Conservation (phyloP, 1,140 invertebrate genomes). For the Drosophila dunni region DNA sequence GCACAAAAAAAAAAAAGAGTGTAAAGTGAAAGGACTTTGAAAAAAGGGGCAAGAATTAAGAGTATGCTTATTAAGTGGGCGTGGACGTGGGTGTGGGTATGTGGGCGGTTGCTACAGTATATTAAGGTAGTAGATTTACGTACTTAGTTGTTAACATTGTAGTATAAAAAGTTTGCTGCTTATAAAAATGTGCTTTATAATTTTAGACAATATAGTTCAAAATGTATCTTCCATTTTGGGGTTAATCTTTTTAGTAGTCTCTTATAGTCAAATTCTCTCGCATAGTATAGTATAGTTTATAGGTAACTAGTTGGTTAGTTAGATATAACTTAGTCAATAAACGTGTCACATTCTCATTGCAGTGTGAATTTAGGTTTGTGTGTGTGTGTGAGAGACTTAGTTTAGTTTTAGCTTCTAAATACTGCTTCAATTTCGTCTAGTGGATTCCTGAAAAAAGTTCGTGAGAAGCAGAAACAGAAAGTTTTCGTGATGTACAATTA, state of each 20-base stretch:
- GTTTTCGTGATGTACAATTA: constrained; percentile 61
- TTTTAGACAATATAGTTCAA: constrained; percentile 45
- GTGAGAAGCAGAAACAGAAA: constrained; percentile 74
- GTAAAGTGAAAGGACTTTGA: constrained; percentile 62
- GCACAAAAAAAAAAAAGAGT: constrained; percentile 49
- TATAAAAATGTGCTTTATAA: constrained; percentile 41
- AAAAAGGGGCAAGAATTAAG: constrained; percentile 52
- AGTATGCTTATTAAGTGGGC: constrained; percentile 60
- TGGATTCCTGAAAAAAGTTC: constrained; percentile 82
- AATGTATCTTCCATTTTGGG: constrained; percentile 39
- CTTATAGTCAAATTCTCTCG: constrained; percentile 69
- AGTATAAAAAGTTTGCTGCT: constrained; percentile 39
- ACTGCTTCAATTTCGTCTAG: constrained; percentile 85
- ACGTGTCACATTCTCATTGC: constrained; percentile 71
- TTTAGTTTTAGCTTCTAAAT: constrained; percentile 84
- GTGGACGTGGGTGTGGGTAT: constrained; percentile 10
- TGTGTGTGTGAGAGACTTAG: constrained; percentile 53
- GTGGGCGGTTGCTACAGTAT: constrained; percentile 13
- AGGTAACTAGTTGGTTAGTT: constrained; percentile 37
- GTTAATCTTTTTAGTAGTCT: constrained; percentile 46
- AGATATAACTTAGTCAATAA: constrained; percentile 60
- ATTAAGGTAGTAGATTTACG: constrained; percentile 33
- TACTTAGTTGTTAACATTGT: constrained; percentile 33
- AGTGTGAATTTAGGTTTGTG: constrained; percentile 23
- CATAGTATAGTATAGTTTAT: constrained; percentile 36